A percentile compares a stretch with the other conserved stretches of the same genome.
phyloP scores from a whole-genome alignment of 2,888 invertebrate genomes.

The Pomacea canaliculata region DNA sequence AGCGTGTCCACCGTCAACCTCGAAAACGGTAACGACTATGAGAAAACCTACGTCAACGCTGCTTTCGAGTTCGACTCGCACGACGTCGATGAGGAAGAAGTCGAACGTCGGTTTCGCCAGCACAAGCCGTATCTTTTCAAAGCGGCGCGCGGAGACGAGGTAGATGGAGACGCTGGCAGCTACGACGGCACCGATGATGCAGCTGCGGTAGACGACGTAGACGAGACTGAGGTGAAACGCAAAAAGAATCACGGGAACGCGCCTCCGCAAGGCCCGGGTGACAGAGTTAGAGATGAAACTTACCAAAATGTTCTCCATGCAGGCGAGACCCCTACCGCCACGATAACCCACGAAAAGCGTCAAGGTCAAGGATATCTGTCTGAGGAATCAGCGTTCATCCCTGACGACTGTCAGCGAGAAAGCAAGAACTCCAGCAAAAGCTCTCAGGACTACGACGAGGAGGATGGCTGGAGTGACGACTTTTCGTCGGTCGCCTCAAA shows the following conservation, averaged over 20 bases:
- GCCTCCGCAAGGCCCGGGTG: background rate
- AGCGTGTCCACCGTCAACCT: slow-evolving; percentile 5
- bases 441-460: background rate
- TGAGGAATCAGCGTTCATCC: no score
- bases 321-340: background rate
- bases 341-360: slow-evolving; percentile 1
- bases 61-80: slow-evolving; percentile 26
- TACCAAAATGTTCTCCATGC: background rate
- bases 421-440: no score
- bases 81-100: slow-evolving; percentile 30
- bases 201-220: background rate
- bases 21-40: slow-evolving; percentile 16
- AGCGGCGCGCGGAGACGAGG: slow-evolving; percentile 15
- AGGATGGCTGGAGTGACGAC: background rate
- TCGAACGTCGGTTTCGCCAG: slow-evolving; percentile 30
- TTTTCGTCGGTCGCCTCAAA: no score
- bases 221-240: background rate
- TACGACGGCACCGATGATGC: background rate
- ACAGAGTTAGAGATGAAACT: background rate
- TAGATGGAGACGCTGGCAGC: background rate
- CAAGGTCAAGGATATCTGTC: background rate
- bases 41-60: slow-evolving; percentile 13
- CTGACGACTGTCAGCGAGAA: no score
- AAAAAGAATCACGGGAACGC: background rate
- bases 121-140: slow-evolving; percentile 36